Percentiles rank a stretch among this genome's conserved stretches.
Conservation (phyloP, 2,113 vertebrate genomes). For the Capra hircus region DNA sequence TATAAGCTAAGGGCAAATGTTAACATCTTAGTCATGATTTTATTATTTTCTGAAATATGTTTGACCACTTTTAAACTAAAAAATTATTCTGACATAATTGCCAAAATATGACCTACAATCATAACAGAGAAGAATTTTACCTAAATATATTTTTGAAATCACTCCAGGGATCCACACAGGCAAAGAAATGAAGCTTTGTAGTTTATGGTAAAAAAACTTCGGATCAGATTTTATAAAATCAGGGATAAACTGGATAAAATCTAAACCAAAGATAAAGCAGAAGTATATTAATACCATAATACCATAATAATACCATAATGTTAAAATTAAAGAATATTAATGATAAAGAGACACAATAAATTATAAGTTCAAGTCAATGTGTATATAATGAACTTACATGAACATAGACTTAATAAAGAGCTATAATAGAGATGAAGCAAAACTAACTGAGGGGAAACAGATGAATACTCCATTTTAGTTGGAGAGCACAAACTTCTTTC, state of each 20-base stretch:
- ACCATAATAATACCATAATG: neutral
- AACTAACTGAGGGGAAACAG: neutral
- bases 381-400: neutral
- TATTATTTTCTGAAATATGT: neutral
- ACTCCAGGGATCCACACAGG: neutral
- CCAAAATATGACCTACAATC: neutral
- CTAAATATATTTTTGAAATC: neutral
- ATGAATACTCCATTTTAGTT: neutral
- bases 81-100: neutral
- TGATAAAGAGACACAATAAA: neutral
- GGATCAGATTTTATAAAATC: neutral
- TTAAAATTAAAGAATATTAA: neutral
- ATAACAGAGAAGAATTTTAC: neutral
- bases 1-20: neutral
- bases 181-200: neutral
- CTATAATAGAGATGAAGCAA: neutral
- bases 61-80: neutral
- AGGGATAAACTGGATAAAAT: neutral
- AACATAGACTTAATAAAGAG: neutral
- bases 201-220: neutral
- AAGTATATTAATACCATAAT: neutral
- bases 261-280: neutral
- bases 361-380: neutral
- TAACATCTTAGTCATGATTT: neutral
- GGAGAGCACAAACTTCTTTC: neutral